A percentile compares a stretch with the other conserved stretches of the same genome.
Evolutionary conservation across 2,113 vertebrate species (phyloP).

Genomic region (Phoxinus phoxinus): DNA sequence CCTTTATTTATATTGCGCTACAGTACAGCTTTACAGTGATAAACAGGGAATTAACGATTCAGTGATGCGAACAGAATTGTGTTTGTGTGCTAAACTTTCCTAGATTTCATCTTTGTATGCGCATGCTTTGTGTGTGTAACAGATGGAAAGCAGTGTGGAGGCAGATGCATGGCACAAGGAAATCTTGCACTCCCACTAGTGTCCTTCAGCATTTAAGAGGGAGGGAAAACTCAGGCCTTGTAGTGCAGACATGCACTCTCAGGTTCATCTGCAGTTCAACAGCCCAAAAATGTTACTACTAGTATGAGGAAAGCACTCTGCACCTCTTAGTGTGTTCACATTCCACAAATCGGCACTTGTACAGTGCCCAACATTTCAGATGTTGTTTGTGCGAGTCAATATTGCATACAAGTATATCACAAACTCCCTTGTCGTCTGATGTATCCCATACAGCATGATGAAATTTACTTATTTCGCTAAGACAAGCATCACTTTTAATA

Average conservation of each 20-base stretch:
- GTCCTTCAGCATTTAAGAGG: constrained; percentile 16
- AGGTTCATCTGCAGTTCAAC: constrained; percentile 38
- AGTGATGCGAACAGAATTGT: not conserved
- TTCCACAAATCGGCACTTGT: not conserved
- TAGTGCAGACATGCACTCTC: constrained; percentile 1
- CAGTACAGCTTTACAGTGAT: not conserved
- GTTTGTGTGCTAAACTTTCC: not conserved
- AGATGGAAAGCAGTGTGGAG: constrained; percentile 6
- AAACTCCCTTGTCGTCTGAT: not conserved
- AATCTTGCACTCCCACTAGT: constrained; percentile 45
- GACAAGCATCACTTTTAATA: not conserved
- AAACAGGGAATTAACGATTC: too few species aligned
- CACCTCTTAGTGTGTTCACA: not conserved
- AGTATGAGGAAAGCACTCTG: not conserved
- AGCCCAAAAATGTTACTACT: not conserved
- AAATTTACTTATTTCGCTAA: not conserved
- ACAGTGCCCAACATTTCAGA: not conserved
- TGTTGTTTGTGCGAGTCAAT: not conserved
- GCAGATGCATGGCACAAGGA: constrained; percentile 25
- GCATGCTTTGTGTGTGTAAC: not conserved
- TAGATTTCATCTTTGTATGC: not conserved
- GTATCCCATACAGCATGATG: not conserved
- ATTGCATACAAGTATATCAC: not conserved
- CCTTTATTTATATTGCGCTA: not conserved
- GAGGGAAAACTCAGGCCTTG: constrained; percentile 4